Conservation (phyloP, 2,797 vertebrate genomes). For the Danio albolineatus region DNA sequence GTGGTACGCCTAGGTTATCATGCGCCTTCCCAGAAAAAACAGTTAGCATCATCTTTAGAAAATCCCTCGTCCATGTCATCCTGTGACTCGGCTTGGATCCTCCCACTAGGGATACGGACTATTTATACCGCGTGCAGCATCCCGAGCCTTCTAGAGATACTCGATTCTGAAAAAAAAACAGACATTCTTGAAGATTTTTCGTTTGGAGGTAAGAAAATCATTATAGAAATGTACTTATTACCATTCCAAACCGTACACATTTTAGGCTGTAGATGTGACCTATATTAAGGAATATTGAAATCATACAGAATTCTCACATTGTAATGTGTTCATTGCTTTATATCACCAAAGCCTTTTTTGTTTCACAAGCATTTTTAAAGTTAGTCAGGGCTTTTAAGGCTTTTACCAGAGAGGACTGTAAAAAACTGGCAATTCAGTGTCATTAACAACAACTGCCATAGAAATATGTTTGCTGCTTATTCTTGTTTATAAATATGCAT, state of each 20-base stretch:
- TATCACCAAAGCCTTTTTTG: not conserved
- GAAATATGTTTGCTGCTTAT: not conserved
- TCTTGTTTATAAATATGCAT: not conserved
- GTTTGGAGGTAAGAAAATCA: conserved; percentile 72
- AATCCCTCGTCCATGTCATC: conserved; percentile 52
- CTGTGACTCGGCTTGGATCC: conserved; percentile 69
- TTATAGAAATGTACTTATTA: not conserved
- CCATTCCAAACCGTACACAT: not conserved
- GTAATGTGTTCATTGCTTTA: not conserved
- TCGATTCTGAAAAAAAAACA: conserved; percentile 63
- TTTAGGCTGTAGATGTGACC: conserved; percentile 65
- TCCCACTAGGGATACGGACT: conserved; percentile 76
- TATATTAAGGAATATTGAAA: conserved; percentile 63
- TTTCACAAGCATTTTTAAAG: not conserved
- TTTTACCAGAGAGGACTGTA: not conserved
- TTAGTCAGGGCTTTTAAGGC: not conserved
- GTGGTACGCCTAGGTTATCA: not conserved
- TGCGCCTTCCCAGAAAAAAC: not conserved
- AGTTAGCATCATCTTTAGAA: conserved; percentile 11
- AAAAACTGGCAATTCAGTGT: not conserved
- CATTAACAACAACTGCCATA: not conserved
- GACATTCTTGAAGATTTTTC: conserved; percentile 49
- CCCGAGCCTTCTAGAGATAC: conserved; percentile 63
- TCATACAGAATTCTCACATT: not conserved
- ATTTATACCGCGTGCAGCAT: conserved; percentile 74